Base-by-base conservation (phyloP, 2,797 vertebrate genomes). In the Rallus crepitans region DNA sequence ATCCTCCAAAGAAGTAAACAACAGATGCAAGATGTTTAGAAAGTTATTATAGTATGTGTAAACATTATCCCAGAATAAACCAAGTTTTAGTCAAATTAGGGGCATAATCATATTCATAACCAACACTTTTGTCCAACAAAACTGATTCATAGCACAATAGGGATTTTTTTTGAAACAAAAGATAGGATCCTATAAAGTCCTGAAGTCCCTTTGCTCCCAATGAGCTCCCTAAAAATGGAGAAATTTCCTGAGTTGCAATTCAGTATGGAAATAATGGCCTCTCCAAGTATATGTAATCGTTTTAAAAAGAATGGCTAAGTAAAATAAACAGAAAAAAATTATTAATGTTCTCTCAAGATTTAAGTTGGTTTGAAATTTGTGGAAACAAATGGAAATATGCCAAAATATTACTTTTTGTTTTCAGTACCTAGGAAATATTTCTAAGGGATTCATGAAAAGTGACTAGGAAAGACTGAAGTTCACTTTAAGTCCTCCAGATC, bases 1-100 rank as follows among this genome's bases (percentile, higher is more conserved):
- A 79, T 89, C 65, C 68, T 93, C 83, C 71, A 59, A 87, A 75
- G 66, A 95, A 89, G 88, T 21, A 80, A 85, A 71, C n/a, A 94
- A 77, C 71, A 92, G 86, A 94, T 92, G 75, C n/a, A 94, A 94
- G 71, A 81, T 47, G 2, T 89, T 93, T 93, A 30, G 57, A 82
- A 90, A 77, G 68, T 80, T 82, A 68, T 61, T 92, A 53, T 39
- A 63, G 89, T 79, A 77, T 94, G 7, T 70, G 28, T 82, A 93
- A 94, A 78, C 47, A 37, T 65, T 59, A 31, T n/a, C 33, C 28
- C 2, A 9, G 69, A 77, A 82, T 69, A 91, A 84, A 71, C 6
- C 23, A 84, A 90, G 37, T 19, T 56, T 89, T 72, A 53, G 11
- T 4, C 21, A 76, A 79, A 63, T 78, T 33, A 64, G 18, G 27